Evolutionary conservation across 1,140 invertebrate species (phyloP).

Genomic region (Sinella curviseta): DNA sequence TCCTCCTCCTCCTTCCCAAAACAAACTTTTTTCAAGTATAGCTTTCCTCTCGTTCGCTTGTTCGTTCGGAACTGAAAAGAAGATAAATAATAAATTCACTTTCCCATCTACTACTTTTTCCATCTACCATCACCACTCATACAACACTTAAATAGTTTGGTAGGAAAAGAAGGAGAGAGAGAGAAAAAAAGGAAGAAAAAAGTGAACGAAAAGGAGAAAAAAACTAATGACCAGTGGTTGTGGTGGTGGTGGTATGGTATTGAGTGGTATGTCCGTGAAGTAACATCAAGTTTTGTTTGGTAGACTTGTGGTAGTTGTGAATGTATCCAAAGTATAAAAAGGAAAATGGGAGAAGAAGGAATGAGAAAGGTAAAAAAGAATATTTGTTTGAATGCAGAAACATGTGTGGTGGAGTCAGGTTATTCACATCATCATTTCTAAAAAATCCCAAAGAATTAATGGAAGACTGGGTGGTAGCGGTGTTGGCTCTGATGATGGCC

Average conservation of each 20-base stretch:
- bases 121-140: not conserved
- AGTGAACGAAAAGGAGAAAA: not conserved
- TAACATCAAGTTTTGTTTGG: not conserved
- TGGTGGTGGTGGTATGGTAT: too few species aligned
- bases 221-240: not conserved
- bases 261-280: too few species aligned
- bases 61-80: not conserved
- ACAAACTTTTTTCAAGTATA: slow-evolving; percentile 16
- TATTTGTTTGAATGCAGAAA: not conserved
- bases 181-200: not conserved
- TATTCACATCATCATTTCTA: not conserved
- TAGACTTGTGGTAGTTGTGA: too few species aligned
- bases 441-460: not conserved
- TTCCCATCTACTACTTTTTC: not conserved
- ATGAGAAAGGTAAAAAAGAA: not conserved
- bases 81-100: slow-evolving; percentile 14
- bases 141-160: not conserved
- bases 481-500: too few species aligned
- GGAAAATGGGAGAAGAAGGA: not conserved
- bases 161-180: not conserved
- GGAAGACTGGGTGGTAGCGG: not conserved
- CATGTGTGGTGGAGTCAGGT: not conserved
- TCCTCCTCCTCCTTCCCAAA: not conserved
- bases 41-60: not conserved
- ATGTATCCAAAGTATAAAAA: not conserved